Conservation (phyloP, 2,113 vertebrate species). For the Leptobrachium leishanense region DNA sequence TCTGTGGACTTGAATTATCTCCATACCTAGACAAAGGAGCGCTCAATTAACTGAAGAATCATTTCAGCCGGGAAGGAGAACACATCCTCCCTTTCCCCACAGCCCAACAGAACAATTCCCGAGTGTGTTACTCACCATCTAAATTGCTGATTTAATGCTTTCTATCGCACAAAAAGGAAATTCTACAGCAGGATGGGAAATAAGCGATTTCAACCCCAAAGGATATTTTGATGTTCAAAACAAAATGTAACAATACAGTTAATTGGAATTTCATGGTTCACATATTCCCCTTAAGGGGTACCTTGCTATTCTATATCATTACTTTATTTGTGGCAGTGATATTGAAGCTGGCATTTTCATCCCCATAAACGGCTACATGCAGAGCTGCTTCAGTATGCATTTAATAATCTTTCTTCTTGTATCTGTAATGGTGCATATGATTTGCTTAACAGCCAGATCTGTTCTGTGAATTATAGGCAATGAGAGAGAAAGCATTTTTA, state of each 20-base stretch:
- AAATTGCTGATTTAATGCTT: constrained; percentile 54
- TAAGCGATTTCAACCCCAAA: constrained; percentile 58
- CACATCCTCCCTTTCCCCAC: constrained; percentile 51
- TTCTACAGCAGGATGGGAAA: constrained; percentile 61
- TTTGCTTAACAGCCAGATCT: constrained; percentile 1
- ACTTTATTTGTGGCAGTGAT: constrained; percentile 46
- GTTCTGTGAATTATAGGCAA: background rate
- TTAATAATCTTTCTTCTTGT: constrained; percentile 57
- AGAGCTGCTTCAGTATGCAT: constrained; percentile 51
- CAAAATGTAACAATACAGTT: constrained; percentile 69
- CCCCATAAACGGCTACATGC: constrained; percentile 52
- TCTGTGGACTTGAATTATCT: constrained; percentile 49
- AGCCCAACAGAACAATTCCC: constrained; percentile 54
- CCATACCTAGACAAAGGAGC: constrained; percentile 53
- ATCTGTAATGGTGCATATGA: constrained; percentile 54
- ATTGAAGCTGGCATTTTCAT: constrained; percentile 58
- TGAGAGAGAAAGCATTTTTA: background rate
- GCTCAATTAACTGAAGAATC: constrained; percentile 52
- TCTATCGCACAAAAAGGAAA: constrained; percentile 59
- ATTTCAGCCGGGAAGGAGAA: constrained; percentile 45
- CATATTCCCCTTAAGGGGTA: constrained; percentile 63
- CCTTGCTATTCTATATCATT: constrained; percentile 65
- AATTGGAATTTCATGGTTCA: constrained; percentile 70
- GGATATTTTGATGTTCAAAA: constrained; percentile 64
- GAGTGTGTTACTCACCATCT: constrained; percentile 57